Evolutionary conservation across 2,888 invertebrate genomes (phyloP), one percentile per base, ranked within the genome.

Genomic region (Netelia virgata): DNA sequence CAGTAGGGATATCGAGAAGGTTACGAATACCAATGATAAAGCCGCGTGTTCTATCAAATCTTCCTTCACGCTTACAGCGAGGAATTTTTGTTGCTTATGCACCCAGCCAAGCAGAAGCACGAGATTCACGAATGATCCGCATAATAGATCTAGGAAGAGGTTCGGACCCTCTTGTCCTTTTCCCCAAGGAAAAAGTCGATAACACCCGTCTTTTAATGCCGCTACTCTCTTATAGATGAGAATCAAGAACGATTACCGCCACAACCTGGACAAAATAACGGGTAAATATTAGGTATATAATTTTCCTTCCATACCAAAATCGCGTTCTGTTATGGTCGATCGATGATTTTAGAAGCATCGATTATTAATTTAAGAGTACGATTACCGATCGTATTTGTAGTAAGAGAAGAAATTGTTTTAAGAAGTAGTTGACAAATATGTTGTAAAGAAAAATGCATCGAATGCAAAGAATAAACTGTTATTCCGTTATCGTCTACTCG

Each of bases 381-480:
- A 78, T 82, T 70, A 41, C 43, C 23, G 57, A 70, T 82, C 77
- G 74, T 84, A 64, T 53, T 41, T 57, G 41, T 70, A 55, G 75
- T 73, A 57, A 53, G 28, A 43, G 55, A 61, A 23, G n/a, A 47
- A 72, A 53, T 70, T 53, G 64, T 74, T 84, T 82, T 82, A 79
- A 61, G 61, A 53, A 66, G 78, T 84, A 70, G 78, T 82, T 84
- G 78, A 75, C 74, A 70, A 53, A 73, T 8, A 76, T 63, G 66
- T 82, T 81, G 73, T 77, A 78, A 74, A 82, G 78, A 64, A 69
- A 57, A 18, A 57, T 82, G 84, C 84, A 81, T 84, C 64, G 74
- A 79, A 53, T 82, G 82, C 78, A 78, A 78, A 82, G 64, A 85
- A 85, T 85, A 85, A 85, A 85, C 61, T 82, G 82, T 79, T 82